A percentile compares a stretch with the other conserved stretches of the same genome.
phyloP scores from a whole-genome alignment of 2,797 vertebrate species.

The Cheirogaleus major region DNA sequence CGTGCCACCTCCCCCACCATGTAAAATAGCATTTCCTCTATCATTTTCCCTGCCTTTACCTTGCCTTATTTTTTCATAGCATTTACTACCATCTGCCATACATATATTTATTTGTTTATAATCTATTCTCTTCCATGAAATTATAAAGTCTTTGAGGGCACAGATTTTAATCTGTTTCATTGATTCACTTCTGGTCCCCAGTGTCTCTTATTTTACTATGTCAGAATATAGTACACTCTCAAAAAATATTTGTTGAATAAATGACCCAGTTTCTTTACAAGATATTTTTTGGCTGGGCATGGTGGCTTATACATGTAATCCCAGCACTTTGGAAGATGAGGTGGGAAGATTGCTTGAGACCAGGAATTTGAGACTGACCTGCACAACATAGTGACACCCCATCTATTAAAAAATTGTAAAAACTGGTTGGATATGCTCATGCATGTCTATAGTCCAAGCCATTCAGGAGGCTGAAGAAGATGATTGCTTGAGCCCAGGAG shows the following conservation, averaged over 20 bases:
- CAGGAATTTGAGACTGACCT: neutral
- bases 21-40: neutral
- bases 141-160: neutral
- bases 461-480: neutral
- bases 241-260: slow-evolving; percentile 1
- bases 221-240: neutral
- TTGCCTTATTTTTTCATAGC: neutral
- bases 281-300: neutral
- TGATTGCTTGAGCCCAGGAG: neutral
- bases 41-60: neutral
- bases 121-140: slow-evolving; percentile 4
- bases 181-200: neutral
- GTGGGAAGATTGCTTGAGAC: neutral
- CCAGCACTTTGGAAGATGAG: neutral
- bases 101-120: neutral
- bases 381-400: neutral
- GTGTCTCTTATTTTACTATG: neutral
- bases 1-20: neutral
- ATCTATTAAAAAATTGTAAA: neutral
- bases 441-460: neutral
- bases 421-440: neutral
- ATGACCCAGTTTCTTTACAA: neutral
- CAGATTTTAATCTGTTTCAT: neutral
- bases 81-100: neutral
- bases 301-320: neutral